A percentile compares a stretch with the other conserved stretches of the same genome.
phyloP scores from a whole-genome alignment of 2,797 vertebrate species.

The Phalloptychus januarius region DNA sequence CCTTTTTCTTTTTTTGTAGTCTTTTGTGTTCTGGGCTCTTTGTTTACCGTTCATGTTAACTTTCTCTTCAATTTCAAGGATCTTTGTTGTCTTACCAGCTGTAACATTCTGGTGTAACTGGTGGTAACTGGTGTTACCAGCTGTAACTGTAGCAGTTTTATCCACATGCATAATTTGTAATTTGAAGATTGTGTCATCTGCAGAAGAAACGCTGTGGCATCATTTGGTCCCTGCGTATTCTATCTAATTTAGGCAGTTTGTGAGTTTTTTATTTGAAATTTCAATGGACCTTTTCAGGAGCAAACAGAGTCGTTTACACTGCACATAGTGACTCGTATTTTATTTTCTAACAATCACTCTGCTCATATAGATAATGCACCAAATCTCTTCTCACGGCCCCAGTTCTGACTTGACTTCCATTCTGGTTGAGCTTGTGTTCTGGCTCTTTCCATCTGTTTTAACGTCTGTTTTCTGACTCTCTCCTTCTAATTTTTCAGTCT shows the following conservation, averaged over 20 bases:
- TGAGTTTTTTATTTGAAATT: background rate
- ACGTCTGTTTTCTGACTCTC: conserved; percentile 62
- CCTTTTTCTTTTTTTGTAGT: no score
- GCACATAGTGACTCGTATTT: background rate
- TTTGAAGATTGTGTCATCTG: background rate
- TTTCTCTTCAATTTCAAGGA: no score
- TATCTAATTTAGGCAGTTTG: background rate
- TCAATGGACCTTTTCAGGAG: background rate
- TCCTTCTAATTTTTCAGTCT: conserved; percentile 87
- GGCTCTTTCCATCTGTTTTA: conserved; percentile 40
- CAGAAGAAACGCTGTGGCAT: background rate
- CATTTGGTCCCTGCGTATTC: background rate
- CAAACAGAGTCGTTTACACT: background rate
- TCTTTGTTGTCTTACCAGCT: no score
- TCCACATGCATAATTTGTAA: background rate
- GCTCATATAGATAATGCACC: background rate
- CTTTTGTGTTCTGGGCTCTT: background rate
- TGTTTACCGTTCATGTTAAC: background rate
- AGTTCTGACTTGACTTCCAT: conserved; percentile 46
- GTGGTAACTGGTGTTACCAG: no score
- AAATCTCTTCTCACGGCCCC: conserved; percentile 1
- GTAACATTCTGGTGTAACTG: no score
- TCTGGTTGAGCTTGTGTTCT: conserved; percentile 43
- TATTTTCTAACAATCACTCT: background rate
- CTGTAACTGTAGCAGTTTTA: background rate